Evolutionary conservation across 2,113 vertebrate genomes (phyloP).

Genomic region (Bos taurus): DNA sequence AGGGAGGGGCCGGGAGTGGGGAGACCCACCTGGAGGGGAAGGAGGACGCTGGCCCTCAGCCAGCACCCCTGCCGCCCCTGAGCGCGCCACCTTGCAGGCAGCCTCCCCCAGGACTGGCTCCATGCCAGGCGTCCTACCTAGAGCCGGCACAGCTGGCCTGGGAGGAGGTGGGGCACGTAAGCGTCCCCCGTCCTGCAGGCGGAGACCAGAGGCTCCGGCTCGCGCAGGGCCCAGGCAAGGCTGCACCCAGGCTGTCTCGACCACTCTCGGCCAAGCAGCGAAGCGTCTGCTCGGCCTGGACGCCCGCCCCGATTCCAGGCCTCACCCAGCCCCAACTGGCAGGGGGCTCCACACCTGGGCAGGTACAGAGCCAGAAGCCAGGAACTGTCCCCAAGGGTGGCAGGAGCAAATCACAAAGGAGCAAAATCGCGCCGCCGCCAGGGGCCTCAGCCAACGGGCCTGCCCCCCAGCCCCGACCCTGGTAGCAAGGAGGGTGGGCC

Average conservation of each 20-base stretch:
- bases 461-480: fast-evolving
- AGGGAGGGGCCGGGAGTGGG: fast-evolving
- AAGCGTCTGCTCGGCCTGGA: neutral
- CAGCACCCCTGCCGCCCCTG: neutral
- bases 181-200: fast-evolving
- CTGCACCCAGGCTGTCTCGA: neutral
- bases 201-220: neutral
- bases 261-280: too few species aligned
- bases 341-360: neutral
- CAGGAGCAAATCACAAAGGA: neutral
- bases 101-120: neutral
- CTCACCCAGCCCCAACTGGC: neutral
- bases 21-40: neutral
- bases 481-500: neutral
- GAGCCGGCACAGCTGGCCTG: neutral
- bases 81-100: fast-evolving
- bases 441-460: neutral
- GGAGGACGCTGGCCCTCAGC: neutral
- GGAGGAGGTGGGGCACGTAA: fast-evolving
- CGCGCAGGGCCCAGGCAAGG: neutral
- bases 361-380: neutral
- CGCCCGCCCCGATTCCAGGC: neutral
- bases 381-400: too few species aligned
- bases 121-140: neutral
- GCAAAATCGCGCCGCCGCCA: fast-evolving